A percentile compares a stretch with the other conserved stretches of the same genome.
Conservation (phyloP, 2,113 vertebrate genomes). For the Pyrgilauda ruficollis region DNA sequence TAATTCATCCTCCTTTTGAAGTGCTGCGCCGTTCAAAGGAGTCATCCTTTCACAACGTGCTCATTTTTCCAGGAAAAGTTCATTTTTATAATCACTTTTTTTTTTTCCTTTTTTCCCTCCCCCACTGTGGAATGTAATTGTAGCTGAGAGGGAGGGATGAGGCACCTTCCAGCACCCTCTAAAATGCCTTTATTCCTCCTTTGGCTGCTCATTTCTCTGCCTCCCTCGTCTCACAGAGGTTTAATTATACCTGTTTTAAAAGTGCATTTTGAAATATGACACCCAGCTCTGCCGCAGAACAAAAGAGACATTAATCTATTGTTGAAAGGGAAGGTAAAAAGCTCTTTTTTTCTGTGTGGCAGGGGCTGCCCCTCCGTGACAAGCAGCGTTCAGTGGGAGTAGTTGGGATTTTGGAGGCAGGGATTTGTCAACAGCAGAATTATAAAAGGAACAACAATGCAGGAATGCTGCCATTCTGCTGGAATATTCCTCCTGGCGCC, state of each 20-base stretch:
- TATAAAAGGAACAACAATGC: neutral
- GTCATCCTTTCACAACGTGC: slow-evolving; percentile 54
- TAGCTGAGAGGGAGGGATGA: slow-evolving; percentile 1
- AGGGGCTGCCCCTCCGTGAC: neutral
- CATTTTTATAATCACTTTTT: slow-evolving; percentile 72
- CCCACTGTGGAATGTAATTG: slow-evolving; percentile 39
- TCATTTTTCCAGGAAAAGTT: slow-evolving; percentile 53
- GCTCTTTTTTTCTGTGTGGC: neutral
- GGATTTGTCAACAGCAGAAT: neutral
- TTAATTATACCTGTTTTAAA: slow-evolving; percentile 73
- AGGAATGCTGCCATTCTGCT: neutral
- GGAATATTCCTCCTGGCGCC: neutral
- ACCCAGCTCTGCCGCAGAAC: slow-evolving; percentile 51
- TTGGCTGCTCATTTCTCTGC: slow-evolving; percentile 61
- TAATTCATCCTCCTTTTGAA: slow-evolving; percentile 61
- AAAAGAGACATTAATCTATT: slow-evolving; percentile 68
- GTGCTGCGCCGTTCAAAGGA: slow-evolving; percentile 25
- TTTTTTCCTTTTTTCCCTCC: neutral
- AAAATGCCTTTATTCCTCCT: slow-evolving; percentile 53
- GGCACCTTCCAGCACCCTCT: slow-evolving; percentile 15
- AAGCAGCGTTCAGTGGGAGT: neutral
- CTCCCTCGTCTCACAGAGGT: slow-evolving; percentile 44
- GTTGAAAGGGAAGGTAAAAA: slow-evolving; percentile 13
- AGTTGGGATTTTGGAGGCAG: neutral
- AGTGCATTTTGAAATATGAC: slow-evolving; percentile 67